Percentiles rank a stretch among this genome's conserved stretches.
These are phyloP conservation scores for Saimiri boliviensis DNA, from an alignment of 2,113 vertebrate species.

Conservation along the genomic window DNA sequence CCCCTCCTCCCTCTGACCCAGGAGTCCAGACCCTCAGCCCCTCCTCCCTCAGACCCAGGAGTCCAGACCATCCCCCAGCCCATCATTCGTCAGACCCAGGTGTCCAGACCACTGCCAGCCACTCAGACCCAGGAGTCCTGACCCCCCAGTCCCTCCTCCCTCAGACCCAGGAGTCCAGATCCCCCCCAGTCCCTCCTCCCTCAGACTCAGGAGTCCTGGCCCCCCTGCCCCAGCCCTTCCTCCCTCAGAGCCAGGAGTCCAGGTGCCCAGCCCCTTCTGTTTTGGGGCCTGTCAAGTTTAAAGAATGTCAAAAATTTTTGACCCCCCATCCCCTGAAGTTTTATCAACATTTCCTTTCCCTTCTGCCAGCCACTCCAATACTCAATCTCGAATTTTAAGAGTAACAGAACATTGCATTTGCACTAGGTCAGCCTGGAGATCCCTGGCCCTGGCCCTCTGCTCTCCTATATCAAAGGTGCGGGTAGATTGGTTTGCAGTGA, in stretches of 20 bases:
- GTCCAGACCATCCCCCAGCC: fast-evolving
- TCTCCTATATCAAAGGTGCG: fast-evolving
- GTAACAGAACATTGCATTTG: background rate
- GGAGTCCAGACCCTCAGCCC: background rate
- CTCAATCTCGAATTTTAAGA: background rate
- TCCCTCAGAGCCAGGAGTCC: background rate
- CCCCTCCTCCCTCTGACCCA: too few species aligned
- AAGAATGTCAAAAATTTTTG: background rate
- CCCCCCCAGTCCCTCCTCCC: background rate
- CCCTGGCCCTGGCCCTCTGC: too few species aligned
- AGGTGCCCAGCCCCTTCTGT: fast-evolving
- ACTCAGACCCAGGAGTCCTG: too few species aligned
- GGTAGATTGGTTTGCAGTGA: background rate
- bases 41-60: background rate
- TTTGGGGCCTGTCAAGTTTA: background rate
- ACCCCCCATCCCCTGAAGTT: background rate
- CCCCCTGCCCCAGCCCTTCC: background rate
- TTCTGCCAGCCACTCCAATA: background rate
- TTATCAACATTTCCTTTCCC: background rate
- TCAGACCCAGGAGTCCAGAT: too few species aligned
- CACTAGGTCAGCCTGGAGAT: background rate
- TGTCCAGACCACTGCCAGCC: too few species aligned
- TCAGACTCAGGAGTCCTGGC: background rate
- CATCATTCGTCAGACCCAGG: too few species aligned
- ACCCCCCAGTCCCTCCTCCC: too few species aligned